Percentiles rank a stretch among this genome's conserved stretches.
These are phyloP conservation scores for Eumerus sabulonum DNA, from an alignment of 2,888 invertebrate genomes.

Conservation along the genomic window DNA sequence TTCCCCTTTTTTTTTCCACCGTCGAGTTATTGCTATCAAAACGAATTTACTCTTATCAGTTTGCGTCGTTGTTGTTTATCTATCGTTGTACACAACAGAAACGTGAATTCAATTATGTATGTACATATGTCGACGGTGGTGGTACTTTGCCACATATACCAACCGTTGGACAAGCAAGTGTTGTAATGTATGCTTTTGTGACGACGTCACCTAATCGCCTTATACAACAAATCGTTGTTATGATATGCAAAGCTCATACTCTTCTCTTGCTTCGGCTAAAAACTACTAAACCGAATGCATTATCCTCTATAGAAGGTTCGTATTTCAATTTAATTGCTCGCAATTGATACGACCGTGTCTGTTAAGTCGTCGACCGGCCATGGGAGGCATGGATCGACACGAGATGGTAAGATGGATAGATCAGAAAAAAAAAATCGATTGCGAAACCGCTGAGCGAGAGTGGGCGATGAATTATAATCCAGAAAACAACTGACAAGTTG, in stretches of 20 bases:
- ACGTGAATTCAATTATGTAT: slow-evolving; percentile 24
- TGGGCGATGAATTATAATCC: slow-evolving; percentile 28
- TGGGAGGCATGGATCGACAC: no score
- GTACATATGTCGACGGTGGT: slow-evolving; percentile 12
- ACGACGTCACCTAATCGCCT: neutral
- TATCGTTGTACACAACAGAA: slow-evolving; percentile 16
- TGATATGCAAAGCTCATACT: no score
- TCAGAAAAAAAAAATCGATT: slow-evolving; percentile 38
- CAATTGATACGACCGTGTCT: slow-evolving; percentile 32
- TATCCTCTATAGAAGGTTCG: no score
- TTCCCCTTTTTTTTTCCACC: neutral
- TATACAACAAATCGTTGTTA: no score
- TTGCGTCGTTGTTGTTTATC: neutral
- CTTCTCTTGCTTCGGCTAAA: no score
- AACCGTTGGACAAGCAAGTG: no score
- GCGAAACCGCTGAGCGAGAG: slow-evolving; percentile 12
- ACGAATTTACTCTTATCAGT: slow-evolving; percentile 18
- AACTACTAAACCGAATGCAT: no score
- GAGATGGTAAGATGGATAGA: no score
- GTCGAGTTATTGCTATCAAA: slow-evolving; percentile 4
- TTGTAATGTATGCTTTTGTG: neutral
- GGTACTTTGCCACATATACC: no score
- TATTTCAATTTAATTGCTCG: slow-evolving; percentile 35
- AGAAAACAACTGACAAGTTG: slow-evolving; percentile 16
- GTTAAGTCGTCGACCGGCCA: no score